phyloP scores from a whole-genome alignment of 2,888 invertebrate species.

The Pyrgus malvae region DNA sequence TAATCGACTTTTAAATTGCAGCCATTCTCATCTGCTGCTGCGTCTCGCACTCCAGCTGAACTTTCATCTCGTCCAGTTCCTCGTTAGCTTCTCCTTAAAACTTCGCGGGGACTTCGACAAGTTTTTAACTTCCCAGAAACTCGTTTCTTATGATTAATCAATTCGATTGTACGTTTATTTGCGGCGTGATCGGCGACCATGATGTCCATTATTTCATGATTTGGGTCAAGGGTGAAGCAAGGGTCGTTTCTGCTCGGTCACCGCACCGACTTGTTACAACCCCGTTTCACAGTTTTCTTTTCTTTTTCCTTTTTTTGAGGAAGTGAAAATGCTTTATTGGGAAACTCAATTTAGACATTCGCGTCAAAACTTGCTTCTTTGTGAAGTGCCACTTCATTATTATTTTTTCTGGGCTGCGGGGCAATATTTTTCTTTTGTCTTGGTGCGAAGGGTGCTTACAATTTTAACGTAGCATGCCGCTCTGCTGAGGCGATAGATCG shows the following conservation, averaged over 20 bases:
- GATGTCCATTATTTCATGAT: slow-evolving; percentile 72
- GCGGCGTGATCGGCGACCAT: slow-evolving; percentile 59
- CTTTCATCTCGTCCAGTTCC: slow-evolving; percentile 71
- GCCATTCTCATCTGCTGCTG: slow-evolving; percentile 75
- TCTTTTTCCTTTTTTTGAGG: slow-evolving; percentile 38
- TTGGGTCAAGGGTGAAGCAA: slow-evolving; percentile 61
- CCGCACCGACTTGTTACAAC: slow-evolving; percentile 64
- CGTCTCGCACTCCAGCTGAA: slow-evolving; percentile 52
- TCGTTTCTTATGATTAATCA: slow-evolving; percentile 77
- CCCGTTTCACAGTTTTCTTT: slow-evolving; percentile 51
- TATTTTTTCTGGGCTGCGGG: slow-evolving; percentile 31
- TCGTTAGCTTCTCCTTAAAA: slow-evolving; percentile 80
- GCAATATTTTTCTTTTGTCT: slow-evolving; percentile 31
- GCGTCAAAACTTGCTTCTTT: slow-evolving; percentile 32
- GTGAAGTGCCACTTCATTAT: slow-evolving; percentile 26
- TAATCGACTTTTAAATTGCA: slow-evolving; percentile 82
- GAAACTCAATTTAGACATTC: slow-evolving; percentile 56
- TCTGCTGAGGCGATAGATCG: too few relatives aligned
- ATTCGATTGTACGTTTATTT: slow-evolving; percentile 76
- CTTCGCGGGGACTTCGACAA: slow-evolving; percentile 66
- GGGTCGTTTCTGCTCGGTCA: slow-evolving; percentile 72
- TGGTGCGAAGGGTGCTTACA: slow-evolving; percentile 9
- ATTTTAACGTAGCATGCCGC: too few relatives aligned
- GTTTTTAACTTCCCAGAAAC: slow-evolving; percentile 71
- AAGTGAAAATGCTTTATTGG: slow-evolving; percentile 47